Conservation (phyloP, 2,888 invertebrate genomes). For the Isoperla grammatica region DNA sequence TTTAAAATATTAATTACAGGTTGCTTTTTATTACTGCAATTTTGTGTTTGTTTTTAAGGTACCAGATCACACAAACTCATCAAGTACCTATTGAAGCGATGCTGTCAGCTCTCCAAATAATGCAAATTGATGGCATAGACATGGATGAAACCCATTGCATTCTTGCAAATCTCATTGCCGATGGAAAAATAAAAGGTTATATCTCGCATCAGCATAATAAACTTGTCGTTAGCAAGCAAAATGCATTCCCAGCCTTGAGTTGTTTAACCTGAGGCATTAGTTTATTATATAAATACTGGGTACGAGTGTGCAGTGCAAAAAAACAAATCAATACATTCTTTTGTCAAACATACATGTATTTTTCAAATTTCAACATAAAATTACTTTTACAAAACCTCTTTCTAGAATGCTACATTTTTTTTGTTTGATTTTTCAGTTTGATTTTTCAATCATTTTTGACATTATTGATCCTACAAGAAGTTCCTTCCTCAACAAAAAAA, state of each 20-base stretch:
- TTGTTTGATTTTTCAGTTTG: too few species aligned
- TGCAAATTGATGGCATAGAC: conserved; percentile 80
- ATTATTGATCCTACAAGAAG: too few species aligned
- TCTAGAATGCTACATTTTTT: too few species aligned
- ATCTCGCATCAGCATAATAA: conserved; percentile 96
- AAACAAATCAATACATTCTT: not conserved
- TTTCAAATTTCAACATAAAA: too few species aligned
- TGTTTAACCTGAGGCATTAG: conserved; percentile 26
- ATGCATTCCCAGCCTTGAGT: conserved; percentile 72
- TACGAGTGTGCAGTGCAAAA: too few species aligned
- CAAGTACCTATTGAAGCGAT: conserved; percentile 85
- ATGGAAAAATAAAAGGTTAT: conserved; percentile 97
- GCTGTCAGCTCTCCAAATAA: conserved; percentile 71
- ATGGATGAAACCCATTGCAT: conserved; percentile 95
- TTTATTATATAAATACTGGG: too few species aligned
- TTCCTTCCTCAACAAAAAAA: too few species aligned
- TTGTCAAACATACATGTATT: not conserved
- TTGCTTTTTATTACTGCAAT: too few species aligned
- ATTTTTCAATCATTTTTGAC: too few species aligned
- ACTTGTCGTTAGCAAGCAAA: conserved; percentile 94
- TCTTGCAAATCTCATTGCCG: conserved; percentile 92
- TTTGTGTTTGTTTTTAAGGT: conserved; percentile 42
- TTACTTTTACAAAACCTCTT: too few species aligned
- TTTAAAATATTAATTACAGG: too few species aligned
- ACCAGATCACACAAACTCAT: conserved; percentile 68